Conservation (phyloP, 2,113 vertebrate genomes). For the Sander lucioperca region DNA sequence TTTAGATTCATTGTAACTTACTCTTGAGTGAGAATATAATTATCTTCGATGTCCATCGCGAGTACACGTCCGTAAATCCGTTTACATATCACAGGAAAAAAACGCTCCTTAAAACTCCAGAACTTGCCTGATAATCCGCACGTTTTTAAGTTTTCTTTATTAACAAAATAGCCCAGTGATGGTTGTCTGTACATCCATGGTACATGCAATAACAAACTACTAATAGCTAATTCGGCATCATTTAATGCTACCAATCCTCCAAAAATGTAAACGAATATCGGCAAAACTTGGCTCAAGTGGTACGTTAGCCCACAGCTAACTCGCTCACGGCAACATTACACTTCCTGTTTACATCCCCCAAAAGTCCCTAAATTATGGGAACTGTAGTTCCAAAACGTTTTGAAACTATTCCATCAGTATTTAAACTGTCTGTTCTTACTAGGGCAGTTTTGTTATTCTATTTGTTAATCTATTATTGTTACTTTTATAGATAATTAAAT, state of each 20-base stretch:
- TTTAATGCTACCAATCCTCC: background rate
- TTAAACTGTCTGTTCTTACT: no score
- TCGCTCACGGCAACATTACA: background rate
- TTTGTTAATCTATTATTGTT: no score
- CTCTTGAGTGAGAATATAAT: background rate
- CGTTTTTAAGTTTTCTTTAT: background rate
- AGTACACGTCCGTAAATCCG: background rate
- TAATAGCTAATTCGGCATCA: background rate
- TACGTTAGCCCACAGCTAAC: background rate
- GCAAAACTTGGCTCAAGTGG: no score
- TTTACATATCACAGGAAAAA: background rate
- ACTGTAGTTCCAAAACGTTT: no score
- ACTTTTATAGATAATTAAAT: no score
- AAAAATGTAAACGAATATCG: background rate
- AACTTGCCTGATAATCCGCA: background rate
- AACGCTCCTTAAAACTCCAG: background rate
- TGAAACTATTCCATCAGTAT: no score
- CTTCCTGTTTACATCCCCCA: background rate
- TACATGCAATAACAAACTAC: no score
- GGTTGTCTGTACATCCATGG: no score
- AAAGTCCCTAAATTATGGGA: no score
- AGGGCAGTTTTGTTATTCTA: no score
- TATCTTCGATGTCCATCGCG: no score
- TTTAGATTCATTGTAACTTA: background rate
- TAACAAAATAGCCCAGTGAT: background rate